Base-by-base conservation (phyloP, 2,797 vertebrate genomes). In the Taenioides sp. region DNA sequence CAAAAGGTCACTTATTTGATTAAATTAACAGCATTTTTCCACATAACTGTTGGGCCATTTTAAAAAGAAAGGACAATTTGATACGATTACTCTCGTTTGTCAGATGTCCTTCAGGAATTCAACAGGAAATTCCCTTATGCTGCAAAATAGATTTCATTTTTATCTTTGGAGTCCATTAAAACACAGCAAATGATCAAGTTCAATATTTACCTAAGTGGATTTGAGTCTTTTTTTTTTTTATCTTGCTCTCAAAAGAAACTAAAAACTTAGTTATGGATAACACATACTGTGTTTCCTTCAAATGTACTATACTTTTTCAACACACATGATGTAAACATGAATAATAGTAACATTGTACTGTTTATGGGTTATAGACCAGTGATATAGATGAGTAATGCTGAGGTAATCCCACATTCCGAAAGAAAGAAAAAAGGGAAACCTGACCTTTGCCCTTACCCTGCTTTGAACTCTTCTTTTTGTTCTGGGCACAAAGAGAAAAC, bases 401-500 rank as follows among this genome's bases (percentile, higher is more conserved):
- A 80, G 76, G 86, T 88, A 85, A 92, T 91, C 90, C 86, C 62
- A 77, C 27, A 49, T 62, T 20, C 49, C 87, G 83, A 86, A 49
- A 62, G 74, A 16, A 55, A 18, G 4, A 52, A 71, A 31, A 52
- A 27, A 87, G 87, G 91, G 7, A 34, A 79, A 74, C 85, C 80
- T 89, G 93, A 95, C 94, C 94, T 94, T 94, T 94, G 92, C 94
- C 90, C 92, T 92, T 90, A 88, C 89, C 91, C 91, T 86, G 90
- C 93, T 93, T 87, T 92, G 92, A 94, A 92, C 92, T 94, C 92
- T 95, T 93, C 82, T 93, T 94, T 96, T 97, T 96, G 94, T 96
- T 95, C 91, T 91, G 91, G 88, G 89, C 92, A 94, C 90, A 92
- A 89, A 89, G 92, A 94, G 92, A 95, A 91, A 94, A 94, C 90